A percentile compares a stretch with the other conserved stretches of the same genome.
Conservation (phyloP, 2,797 vertebrate species). For the Darevskia nairensis region DNA sequence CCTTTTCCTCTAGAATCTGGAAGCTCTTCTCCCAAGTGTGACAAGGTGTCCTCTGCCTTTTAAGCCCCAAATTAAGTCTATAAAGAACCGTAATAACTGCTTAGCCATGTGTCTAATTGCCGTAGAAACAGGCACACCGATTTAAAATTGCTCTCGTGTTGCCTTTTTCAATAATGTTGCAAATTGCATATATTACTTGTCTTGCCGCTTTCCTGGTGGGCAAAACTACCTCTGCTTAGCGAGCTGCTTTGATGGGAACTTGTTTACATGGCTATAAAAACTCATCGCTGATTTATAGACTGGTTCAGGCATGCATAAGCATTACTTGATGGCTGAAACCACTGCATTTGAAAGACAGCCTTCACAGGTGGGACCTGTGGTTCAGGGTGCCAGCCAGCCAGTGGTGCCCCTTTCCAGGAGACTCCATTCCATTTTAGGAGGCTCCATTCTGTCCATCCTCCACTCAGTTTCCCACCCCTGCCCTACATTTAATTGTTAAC, state of each 20-base stretch:
- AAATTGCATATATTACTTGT: neutral
- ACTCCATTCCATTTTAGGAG: neutral
- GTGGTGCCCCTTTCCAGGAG: neutral
- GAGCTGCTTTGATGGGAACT: too few species aligned
- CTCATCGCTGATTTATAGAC: neutral
- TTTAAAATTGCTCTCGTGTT: conserved; percentile 21
- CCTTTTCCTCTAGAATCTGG: neutral
- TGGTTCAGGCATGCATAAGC: neutral
- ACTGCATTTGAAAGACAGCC: neutral
- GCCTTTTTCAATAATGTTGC: neutral
- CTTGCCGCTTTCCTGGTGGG: neutral
- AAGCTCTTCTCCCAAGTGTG: neutral
- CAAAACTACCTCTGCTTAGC: neutral
- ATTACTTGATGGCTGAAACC: neutral
- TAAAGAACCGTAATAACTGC: conserved; percentile 45
- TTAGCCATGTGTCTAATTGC: conserved; percentile 49
- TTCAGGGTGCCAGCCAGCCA: neutral
- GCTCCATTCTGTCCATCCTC: too few species aligned
- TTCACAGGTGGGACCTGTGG: neutral
- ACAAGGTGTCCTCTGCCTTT: conserved; percentile 31
- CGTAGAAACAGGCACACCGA: conserved; percentile 37
- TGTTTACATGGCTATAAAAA: neutral
- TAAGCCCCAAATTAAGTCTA: conserved; percentile 50
- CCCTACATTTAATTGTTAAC: neutral
- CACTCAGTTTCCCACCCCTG: neutral